These are phyloP conservation scores for Mormyrops boulengeri DNA, from an alignment of 2,797 vertebrate genomes.

Conservation along the genomic window DNA sequence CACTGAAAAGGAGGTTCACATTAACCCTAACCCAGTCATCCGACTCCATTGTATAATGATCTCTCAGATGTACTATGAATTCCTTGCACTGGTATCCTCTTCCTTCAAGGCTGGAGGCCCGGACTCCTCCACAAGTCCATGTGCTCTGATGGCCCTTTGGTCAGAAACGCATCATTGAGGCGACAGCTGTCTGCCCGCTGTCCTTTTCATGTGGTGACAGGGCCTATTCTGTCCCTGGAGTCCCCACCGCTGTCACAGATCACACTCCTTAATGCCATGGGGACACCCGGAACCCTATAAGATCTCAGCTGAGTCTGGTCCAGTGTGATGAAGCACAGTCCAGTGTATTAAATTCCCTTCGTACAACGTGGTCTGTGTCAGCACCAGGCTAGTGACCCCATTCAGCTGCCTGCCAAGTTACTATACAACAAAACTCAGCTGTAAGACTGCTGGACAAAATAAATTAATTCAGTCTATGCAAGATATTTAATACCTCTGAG, in stretches of 20 bases:
- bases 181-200: neutral
- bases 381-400: neutral
- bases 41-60: neutral
- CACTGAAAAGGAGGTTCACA: neutral
- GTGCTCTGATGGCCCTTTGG: neutral
- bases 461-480: conserved; percentile 55
- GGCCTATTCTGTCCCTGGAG: neutral
- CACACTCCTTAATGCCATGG: neutral
- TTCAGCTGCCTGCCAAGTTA: neutral
- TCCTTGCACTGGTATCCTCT: neutral
- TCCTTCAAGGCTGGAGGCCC: neutral
- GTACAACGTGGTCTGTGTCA: neutral
- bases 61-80: neutral
- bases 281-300: neutral
- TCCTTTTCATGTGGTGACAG: neutral
- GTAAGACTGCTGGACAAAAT: conserved; percentile 46
- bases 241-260: neutral
- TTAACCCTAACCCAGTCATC: neutral
- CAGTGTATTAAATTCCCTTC: neutral
- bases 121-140: neutral
- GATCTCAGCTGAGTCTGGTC: neutral
- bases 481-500: conserved; percentile 24
- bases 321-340: neutral
- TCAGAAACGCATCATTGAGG: neutral
- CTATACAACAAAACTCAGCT: conserved; percentile 12